phyloP scores from a whole-genome alignment of 2,888 invertebrate species.

The Habroteleia sp. region DNA sequence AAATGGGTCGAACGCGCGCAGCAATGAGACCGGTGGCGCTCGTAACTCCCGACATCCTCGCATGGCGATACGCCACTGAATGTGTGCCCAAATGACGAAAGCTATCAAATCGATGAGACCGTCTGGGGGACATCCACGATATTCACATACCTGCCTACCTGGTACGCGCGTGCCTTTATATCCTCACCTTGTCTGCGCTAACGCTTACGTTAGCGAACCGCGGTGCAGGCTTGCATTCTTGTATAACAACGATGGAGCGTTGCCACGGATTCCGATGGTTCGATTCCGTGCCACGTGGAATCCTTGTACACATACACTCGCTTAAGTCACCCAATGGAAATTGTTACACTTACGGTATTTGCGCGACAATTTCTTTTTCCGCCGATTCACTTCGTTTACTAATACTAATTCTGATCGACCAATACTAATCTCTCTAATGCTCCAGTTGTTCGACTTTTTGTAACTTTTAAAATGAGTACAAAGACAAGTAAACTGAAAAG shows the following conservation, averaged over 20 bases:
- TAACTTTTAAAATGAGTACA: no score
- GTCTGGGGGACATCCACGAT: constrained; percentile 40
- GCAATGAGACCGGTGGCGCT: constrained; percentile 78
- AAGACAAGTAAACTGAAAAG: no score
- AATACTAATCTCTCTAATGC: no score
- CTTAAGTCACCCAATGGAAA: neutral
- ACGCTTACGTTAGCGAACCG: constrained; percentile 28
- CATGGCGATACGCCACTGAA: constrained; percentile 55
- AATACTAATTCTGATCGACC: no score
- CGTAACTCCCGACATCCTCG: constrained; percentile 73
- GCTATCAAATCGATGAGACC: constrained; percentile 49
- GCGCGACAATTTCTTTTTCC: constrained; percentile 4
- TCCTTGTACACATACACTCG: constrained; percentile 30
- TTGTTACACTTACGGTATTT: constrained; percentile 5
- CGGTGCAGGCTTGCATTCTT: constrained; percentile 51
- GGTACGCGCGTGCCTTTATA: constrained; percentile 50
- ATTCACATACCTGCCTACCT: constrained; percentile 47
- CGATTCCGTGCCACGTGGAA: constrained; percentile 52
- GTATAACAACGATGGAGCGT: constrained; percentile 53
- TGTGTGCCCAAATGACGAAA: constrained; percentile 51
- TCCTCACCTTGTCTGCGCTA: constrained; percentile 39
- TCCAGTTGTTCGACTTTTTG: no score
- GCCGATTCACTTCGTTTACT: no score
- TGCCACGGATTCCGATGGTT: constrained; percentile 71
- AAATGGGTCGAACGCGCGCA: constrained; percentile 74